phyloP scores from a whole-genome alignment of 2,797 vertebrate genomes.

The Xenops minutus region DNA sequence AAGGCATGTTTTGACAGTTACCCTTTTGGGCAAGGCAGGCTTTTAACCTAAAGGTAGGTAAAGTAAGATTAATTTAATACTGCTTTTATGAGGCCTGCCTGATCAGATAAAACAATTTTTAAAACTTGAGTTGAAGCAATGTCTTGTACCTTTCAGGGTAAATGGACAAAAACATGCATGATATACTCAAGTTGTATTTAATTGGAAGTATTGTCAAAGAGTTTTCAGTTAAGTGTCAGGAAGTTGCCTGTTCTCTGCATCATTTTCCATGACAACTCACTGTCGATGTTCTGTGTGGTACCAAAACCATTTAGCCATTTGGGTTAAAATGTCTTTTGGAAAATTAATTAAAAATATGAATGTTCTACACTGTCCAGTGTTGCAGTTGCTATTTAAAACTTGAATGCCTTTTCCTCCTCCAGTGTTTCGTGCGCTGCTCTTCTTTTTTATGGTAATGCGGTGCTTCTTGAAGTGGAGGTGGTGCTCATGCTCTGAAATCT shows the following conservation, averaged over 20 bases:
- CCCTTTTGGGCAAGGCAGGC: background rate
- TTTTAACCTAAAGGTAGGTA: background rate
- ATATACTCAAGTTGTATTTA: background rate
- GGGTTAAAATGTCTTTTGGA: background rate
- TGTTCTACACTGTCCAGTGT: background rate
- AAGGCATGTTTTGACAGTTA: background rate
- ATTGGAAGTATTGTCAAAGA: background rate
- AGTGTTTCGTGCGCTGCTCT: background rate
- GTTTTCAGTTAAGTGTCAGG: background rate
- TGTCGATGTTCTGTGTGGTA: background rate
- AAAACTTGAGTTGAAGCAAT: background rate
- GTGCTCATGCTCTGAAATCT: background rate
- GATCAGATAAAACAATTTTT: background rate
- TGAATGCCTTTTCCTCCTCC: background rate
- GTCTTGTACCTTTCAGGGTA: background rate
- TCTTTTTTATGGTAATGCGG: background rate
- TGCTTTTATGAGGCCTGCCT: background rate
- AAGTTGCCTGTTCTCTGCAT: background rate
- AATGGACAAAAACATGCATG: background rate
- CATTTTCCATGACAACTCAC: background rate
- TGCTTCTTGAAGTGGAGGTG: background rate
- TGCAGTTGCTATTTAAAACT: background rate
- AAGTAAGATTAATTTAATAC: background rate
- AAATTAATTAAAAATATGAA: background rate
- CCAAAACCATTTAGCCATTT: background rate